Conservation (phyloP, 2,113 vertebrate species). For the Rhagologus leucostigma region DNA sequence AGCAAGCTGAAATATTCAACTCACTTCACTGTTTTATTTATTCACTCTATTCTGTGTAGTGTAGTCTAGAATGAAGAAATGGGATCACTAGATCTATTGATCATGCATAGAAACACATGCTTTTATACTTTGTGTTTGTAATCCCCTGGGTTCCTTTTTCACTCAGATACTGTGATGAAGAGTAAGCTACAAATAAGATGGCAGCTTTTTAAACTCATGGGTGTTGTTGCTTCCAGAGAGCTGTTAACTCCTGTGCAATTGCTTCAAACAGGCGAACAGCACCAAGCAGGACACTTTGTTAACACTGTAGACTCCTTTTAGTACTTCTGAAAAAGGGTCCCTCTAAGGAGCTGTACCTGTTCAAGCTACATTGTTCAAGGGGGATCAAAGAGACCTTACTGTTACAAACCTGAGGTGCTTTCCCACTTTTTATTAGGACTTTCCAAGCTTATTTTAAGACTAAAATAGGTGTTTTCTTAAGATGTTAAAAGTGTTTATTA, state of each 20-base stretch:
- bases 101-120: not conserved
- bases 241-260: not conserved
- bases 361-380: not conserved
- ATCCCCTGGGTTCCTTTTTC: not conserved
- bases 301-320: not conserved
- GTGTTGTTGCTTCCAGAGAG: not conserved
- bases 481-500: not conserved
- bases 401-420: not conserved
- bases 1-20: not conserved
- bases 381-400: not conserved
- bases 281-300: not conserved
- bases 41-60: not conserved
- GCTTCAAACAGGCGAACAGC: not conserved
- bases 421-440: not conserved
- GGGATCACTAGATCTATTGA: not conserved
- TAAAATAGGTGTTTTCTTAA: not conserved
- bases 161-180: not conserved
- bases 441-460: not conserved
- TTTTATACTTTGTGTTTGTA: not conserved
- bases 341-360: not conserved
- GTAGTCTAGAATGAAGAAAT: not conserved
- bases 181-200: not conserved
- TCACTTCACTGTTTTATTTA: not conserved
- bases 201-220: not conserved
- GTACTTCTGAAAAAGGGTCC: not conserved